These are phyloP conservation scores for Panthera leo DNA, from an alignment of 2,113 vertebrate species.

Conservation along the genomic window DNA sequence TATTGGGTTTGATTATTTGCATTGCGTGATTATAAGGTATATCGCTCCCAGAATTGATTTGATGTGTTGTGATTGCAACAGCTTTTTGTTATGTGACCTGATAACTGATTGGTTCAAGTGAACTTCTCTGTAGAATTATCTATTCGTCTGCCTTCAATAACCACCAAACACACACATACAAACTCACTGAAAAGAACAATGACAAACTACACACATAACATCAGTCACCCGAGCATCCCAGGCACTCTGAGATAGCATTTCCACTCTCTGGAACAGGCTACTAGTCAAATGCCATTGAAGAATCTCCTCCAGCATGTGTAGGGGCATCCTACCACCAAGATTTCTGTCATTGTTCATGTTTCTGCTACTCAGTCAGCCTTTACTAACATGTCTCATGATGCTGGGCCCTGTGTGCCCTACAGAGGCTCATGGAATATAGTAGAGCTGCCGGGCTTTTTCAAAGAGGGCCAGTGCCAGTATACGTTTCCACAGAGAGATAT, in stretches of 20 bases:
- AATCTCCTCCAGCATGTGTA: accelerated
- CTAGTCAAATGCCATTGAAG: neutral
- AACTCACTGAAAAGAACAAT: neutral
- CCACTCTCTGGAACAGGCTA: neutral
- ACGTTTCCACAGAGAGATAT: neutral
- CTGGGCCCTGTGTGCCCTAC: accelerated
- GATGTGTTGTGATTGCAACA: slow-evolving; percentile 58
- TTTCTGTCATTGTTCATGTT: neutral
- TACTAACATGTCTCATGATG: accelerated
- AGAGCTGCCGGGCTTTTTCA: neutral
- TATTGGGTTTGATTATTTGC: slow-evolving; percentile 75
- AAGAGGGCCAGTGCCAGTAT: neutral
- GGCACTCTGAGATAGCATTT: neutral
- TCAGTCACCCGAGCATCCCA: neutral
- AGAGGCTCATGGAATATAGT: neutral
- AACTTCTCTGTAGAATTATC: slow-evolving; percentile 52
- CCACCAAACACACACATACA: neutral
- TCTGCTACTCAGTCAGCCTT: neutral
- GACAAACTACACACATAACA: neutral
- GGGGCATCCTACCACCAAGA: neutral
- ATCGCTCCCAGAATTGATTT: slow-evolving; percentile 60
- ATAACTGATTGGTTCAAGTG: slow-evolving; percentile 57
- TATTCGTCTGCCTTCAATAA: slow-evolving; percentile 36
- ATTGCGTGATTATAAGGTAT: slow-evolving; percentile 74
- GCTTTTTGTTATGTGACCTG: slow-evolving; percentile 73